Evolutionary conservation across 2,113 vertebrate genomes (phyloP).

Genomic region (Cnemophilus loriae): DNA sequence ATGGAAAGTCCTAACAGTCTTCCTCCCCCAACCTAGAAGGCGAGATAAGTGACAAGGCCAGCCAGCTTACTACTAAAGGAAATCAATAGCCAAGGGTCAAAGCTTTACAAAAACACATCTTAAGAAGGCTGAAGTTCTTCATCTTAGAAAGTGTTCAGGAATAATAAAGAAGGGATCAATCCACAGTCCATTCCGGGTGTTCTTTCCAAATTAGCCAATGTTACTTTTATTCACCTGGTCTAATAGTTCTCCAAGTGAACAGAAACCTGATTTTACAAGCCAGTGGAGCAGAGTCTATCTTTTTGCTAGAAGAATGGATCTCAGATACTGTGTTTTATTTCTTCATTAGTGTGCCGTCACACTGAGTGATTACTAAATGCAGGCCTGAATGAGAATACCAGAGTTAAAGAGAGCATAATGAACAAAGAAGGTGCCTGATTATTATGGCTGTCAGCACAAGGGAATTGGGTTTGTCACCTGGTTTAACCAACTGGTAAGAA

Average conservation of each 20-base stretch:
- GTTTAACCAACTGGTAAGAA: constrained; percentile 78
- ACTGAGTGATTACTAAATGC: constrained; percentile 81
- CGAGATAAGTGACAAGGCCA: neutral
- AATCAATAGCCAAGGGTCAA: constrained; percentile 39
- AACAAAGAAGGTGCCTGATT: constrained; percentile 78
- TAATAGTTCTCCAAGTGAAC: constrained; percentile 70
- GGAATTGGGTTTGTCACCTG: constrained; percentile 80
- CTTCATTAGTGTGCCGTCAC: constrained; percentile 85
- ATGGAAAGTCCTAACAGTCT: neutral
- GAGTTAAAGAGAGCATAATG: constrained; percentile 78
- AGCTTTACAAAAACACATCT: constrained; percentile 16
- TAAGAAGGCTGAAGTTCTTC: neutral
- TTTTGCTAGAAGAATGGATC: constrained; percentile 74
- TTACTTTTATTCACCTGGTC: constrained; percentile 69
- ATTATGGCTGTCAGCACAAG: constrained; percentile 76
- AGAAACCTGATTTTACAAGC: constrained; percentile 82
- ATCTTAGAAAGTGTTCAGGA: constrained; percentile 34
- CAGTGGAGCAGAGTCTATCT: constrained; percentile 77
- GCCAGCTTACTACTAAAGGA: constrained; percentile 2
- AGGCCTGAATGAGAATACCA: constrained; percentile 77
- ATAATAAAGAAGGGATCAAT: constrained; percentile 48
- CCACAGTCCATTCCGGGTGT: constrained; percentile 55
- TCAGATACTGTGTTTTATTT: constrained; percentile 80
- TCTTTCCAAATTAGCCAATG: constrained; percentile 62
- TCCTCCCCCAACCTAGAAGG: neutral